Evolutionary conservation across 30 jellyfish, hydroid and myxozoan genomes (phyloP).

Genomic region (Mastigias papua): DNA sequence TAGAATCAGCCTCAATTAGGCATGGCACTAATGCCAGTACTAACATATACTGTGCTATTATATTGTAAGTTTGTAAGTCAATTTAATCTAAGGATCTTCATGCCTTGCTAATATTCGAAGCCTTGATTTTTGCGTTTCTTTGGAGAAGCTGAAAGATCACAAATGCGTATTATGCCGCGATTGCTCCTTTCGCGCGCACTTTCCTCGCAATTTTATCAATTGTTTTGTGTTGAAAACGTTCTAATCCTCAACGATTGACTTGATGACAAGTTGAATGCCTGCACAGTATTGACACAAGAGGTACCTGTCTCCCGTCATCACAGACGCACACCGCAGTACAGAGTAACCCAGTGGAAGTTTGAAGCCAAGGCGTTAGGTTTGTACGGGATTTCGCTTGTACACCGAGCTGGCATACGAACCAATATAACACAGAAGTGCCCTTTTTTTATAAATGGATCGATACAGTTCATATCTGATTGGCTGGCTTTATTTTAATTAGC

Average conservation of each 20-base stretch:
- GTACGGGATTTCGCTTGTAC: background rate
- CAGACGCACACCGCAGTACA: constrained; percentile 20
- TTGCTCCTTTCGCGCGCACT: background rate
- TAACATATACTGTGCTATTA: too few species aligned
- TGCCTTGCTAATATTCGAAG: too few species aligned
- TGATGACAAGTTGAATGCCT: constrained; percentile 53
- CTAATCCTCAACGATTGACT: constrained; percentile 51
- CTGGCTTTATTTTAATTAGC: background rate
- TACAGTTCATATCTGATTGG: background rate
- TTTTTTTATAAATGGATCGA: background rate
- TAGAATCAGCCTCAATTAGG: too few species aligned
- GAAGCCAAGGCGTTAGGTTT: background rate
- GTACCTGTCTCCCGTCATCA: constrained; percentile 51
- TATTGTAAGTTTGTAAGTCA: too few species aligned
- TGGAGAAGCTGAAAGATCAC: too few species aligned
- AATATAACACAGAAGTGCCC: background rate
- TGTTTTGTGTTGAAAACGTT: constrained; percentile 59
- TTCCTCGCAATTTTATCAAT: background rate
- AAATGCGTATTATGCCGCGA: too few species aligned
- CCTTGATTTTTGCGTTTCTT: too few species aligned
- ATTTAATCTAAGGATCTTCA: too few species aligned
- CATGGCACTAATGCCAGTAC: too few species aligned
- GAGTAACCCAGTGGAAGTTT: background rate
- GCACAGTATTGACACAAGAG: constrained; percentile 11
- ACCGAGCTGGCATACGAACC: background rate